Conservation (phyloP, 2,797 vertebrate genomes). For the Gallinago nigripennis region DNA sequence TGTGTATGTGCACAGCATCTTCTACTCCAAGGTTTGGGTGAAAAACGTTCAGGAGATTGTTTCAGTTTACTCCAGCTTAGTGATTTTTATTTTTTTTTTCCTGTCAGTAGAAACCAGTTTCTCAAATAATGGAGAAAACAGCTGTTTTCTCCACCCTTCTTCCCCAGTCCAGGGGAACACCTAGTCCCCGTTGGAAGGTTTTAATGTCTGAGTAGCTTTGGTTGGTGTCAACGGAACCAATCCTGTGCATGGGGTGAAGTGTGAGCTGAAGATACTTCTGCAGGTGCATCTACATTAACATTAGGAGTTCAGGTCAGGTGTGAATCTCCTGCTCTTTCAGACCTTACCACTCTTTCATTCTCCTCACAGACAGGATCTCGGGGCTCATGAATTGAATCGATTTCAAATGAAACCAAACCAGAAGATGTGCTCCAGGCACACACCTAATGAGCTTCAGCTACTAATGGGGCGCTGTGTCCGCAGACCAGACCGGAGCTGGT, state of each 20-base stretch:
- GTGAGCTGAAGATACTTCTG: background rate
- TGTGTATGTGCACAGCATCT: background rate
- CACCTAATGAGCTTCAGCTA: conserved; percentile 18
- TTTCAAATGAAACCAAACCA: background rate
- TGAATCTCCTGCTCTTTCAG: background rate
- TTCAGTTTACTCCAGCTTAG: background rate
- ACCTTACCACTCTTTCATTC: background rate
- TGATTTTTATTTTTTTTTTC: background rate
- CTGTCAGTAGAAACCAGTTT: background rate
- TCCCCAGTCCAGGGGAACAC: background rate
- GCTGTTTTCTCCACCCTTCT: background rate
- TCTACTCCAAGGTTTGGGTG: background rate
- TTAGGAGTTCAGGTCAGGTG: background rate
- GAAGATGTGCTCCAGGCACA: conserved; percentile 22
- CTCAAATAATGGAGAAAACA: background rate
- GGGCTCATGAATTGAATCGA: background rate
- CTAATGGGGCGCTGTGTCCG: background rate
- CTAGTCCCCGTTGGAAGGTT: background rate
- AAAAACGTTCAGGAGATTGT: background rate
- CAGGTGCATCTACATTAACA: background rate
- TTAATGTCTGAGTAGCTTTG: background rate
- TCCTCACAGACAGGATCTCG: background rate
- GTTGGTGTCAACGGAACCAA: fast-evolving
- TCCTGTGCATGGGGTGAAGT: background rate
- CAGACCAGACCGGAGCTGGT: conserved; percentile 14